Evolutionary conservation across 2,113 vertebrate genomes (phyloP).

Genomic region (Podocnemis expansa): DNA sequence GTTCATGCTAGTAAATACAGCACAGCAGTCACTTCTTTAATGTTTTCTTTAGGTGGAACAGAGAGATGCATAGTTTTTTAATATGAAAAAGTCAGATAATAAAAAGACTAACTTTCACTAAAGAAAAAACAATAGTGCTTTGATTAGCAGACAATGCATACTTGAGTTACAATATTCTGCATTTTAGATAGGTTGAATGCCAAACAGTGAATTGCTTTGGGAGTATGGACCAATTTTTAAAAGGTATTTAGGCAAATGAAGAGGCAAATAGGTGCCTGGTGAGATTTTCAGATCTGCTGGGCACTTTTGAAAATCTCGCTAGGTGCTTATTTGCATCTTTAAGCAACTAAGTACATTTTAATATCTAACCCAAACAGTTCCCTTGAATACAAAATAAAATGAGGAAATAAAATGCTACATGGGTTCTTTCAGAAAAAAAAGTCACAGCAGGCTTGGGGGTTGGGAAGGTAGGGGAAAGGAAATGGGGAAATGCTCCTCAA

Average conservation of each 20-base stretch:
- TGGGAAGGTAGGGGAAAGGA: neutral
- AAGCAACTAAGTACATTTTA: neutral
- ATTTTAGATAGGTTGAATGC: neutral
- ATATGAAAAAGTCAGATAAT: slow-evolving; percentile 12
- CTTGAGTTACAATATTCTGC: neutral
- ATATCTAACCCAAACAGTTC: neutral
- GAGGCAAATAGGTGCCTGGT: neutral
- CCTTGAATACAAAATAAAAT: neutral
- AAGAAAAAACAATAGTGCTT: neutral
- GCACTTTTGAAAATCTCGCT: neutral
- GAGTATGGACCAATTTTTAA: neutral
- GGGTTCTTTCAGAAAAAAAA: neutral
- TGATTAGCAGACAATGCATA: neutral
- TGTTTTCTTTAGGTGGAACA: slow-evolving; percentile 14
- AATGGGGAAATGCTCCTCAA: neutral
- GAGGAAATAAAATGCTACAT: neutral
- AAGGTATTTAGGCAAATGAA: neutral
- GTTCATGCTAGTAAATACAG: neutral
- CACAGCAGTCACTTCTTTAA: neutral
- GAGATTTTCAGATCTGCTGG: neutral
- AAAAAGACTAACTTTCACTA: slow-evolving; percentile 11
- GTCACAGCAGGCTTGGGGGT: neutral
- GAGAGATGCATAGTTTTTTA: neutral
- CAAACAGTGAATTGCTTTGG: neutral
- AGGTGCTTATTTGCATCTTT: neutral